Evolutionary conservation across 2,113 vertebrate genomes (phyloP), one percentile per base, ranked within the genome.

Genomic region (Oenanthe oenanthe): DNA sequence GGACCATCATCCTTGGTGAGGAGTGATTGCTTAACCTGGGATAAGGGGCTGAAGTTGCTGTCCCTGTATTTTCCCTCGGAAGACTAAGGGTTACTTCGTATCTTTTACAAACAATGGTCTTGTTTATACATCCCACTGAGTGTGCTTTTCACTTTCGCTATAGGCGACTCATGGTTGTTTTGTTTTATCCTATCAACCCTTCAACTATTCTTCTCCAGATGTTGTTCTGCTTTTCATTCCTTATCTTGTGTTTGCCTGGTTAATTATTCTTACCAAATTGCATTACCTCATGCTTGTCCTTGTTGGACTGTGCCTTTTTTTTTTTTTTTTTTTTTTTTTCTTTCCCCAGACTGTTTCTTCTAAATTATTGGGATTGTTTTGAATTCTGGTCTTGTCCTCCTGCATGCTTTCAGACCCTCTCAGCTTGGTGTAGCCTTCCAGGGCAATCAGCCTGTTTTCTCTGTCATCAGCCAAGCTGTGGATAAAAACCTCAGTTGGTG

Each of bases 241-340:
- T 76, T 48, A 26, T 88, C 36, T 81, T 71, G 26, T 78, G 11
- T 91, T 95, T 89, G 32, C 57, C 72, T 38, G 54, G 88, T 85
- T 95, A 68, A 93, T 91, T 93, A 83, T 95, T 96, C 91, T 88
- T 92, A 85, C 56, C 50, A 85, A 83, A 73, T 36, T 7, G 1
- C 58, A 76, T 92, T 92, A 77, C 43, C 47, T 96, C 75, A 58
- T 0, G 0, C 47, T 85, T 85, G 85, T 82, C 83, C 71, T 92
- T 92, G 50, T 79, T 93, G 88, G 93, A 80, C 75, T 17, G 43
- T 0, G 0, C 80, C 31, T 58, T 34, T 70, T 68, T 22, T 8
- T 18, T 13, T 29, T 26, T 14, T 50, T 40, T 58, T 34, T 70
- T 68, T 22, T 8, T 18, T 13, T 50, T 40, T 58, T 34, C 65